Conservation (phyloP, 2,797 vertebrate species). For the Cyclura pinguis region DNA sequence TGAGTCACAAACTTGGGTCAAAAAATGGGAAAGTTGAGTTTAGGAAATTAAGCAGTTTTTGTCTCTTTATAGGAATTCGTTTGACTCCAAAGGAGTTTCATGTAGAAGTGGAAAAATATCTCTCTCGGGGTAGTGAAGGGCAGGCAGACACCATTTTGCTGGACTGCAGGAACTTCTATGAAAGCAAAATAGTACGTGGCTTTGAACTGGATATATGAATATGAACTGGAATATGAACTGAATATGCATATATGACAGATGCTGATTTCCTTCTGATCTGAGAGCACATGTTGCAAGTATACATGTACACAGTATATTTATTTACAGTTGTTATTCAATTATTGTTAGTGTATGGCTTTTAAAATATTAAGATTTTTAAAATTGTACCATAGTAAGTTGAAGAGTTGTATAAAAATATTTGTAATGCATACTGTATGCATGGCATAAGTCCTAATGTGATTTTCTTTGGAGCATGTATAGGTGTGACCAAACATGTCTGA, state of each 20-base stretch:
- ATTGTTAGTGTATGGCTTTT: background rate
- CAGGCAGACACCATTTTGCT: conserved; percentile 88
- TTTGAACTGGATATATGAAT: background rate
- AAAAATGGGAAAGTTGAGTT: no score
- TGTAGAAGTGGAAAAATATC: conserved; percentile 87
- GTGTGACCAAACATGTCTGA: background rate
- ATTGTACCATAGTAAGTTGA: background rate
- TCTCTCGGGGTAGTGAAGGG: conserved; percentile 78
- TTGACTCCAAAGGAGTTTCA: conserved; percentile 94
- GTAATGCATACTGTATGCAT: background rate
- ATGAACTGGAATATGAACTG: no score
- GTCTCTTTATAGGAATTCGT: conserved; percentile 83
- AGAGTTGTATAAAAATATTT: background rate
- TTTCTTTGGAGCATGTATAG: background rate
- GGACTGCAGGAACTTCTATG: conserved; percentile 98
- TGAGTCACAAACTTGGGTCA: no score
- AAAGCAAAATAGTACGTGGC: conserved; percentile 97
- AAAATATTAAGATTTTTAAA: background rate
- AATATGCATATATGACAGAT: background rate
- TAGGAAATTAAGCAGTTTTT: background rate
- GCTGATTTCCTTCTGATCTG: background rate
- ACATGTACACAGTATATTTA: background rate
- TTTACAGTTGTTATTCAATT: background rate
- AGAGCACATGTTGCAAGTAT: background rate
- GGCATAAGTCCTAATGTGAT: background rate